Percentiles rank a stretch among this genome's conserved stretches.
phyloP scores from a whole-genome alignment of 2,113 vertebrate species.

The Puffinus mauretanicus region DNA sequence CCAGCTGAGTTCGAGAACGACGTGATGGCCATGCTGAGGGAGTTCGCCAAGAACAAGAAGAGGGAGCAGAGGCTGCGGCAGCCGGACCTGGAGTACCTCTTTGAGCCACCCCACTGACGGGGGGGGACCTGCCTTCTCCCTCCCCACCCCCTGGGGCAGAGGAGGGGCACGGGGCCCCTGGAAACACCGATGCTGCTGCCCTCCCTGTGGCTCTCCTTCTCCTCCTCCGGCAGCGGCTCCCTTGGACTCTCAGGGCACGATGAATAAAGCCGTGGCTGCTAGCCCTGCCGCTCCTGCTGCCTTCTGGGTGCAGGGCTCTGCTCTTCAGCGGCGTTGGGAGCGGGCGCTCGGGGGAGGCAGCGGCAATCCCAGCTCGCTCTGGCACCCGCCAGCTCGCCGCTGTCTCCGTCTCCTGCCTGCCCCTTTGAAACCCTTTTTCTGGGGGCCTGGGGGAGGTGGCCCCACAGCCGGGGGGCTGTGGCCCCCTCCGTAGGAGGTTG shows the following conservation, averaged over 20 bases:
- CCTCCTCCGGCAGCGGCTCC: neutral
- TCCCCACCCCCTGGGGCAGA: neutral
- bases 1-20: constrained; percentile 74
- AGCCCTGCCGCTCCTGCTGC: neutral
- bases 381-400: fast-evolving
- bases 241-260: neutral
- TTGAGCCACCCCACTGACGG: constrained; percentile 25
- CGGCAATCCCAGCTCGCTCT: fast-evolving
- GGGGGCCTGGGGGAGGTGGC: no score
- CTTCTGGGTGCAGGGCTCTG: neutral
- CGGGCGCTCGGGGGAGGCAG: neutral
- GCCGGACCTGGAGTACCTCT: constrained; percentile 79
- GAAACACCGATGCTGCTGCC: neutral
- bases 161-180: fast-evolving
- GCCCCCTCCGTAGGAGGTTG: neutral
- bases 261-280: constrained; percentile 28
- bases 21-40: constrained; percentile 85
- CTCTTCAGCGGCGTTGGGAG: neutral
- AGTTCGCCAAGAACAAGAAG: constrained; percentile 90
- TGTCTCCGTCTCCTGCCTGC: neutral
- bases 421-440: neutral
- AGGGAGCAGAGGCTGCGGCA: constrained; percentile 79
- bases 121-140: fast-evolving
- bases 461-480: no score
- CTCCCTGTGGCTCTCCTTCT: neutral